Conservation (phyloP, 2,113 vertebrate species). For the Ctenomys sociabilis region DNA sequence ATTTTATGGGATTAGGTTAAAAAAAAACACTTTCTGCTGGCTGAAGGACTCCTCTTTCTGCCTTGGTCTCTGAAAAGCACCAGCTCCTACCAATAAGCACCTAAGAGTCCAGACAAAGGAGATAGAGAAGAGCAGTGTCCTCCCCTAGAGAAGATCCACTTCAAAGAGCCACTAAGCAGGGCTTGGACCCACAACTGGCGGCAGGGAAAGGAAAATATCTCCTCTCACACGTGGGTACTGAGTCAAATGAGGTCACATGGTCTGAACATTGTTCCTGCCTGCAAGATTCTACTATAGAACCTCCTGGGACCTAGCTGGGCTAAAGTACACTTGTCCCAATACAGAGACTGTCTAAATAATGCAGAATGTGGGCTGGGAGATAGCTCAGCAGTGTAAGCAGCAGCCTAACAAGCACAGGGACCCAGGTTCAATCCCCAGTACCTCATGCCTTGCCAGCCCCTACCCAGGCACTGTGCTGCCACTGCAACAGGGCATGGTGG, state of each 20-base stretch:
- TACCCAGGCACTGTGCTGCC: no score
- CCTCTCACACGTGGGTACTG: not conserved
- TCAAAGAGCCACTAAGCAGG: constrained; percentile 47
- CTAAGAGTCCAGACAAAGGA: not conserved
- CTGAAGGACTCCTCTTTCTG: constrained; percentile 2
- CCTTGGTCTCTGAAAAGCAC: not conserved
- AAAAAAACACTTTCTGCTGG: not conserved
- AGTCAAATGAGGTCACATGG: constrained; percentile 26
- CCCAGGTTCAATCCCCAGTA: no score
- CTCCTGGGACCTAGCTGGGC: not conserved
- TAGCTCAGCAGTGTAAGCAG: no score
- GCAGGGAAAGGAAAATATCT: constrained; percentile 55
- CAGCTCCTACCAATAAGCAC: not conserved
- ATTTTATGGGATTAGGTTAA: not conserved
- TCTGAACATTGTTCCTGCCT: not conserved
- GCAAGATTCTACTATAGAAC: constrained; percentile 16
- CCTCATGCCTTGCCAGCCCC: no score
- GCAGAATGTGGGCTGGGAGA: no score
- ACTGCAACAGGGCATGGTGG: no score
- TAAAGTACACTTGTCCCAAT: not conserved
- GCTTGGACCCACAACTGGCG: not conserved
- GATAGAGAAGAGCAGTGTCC: not conserved
- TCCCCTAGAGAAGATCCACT: not conserved
- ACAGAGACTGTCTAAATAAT: not conserved
- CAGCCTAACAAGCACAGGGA: no score